These are phyloP conservation scores for Trematomus loennbergii DNA, from an alignment of 2,113 vertebrate species.

Conservation along the genomic window DNA sequence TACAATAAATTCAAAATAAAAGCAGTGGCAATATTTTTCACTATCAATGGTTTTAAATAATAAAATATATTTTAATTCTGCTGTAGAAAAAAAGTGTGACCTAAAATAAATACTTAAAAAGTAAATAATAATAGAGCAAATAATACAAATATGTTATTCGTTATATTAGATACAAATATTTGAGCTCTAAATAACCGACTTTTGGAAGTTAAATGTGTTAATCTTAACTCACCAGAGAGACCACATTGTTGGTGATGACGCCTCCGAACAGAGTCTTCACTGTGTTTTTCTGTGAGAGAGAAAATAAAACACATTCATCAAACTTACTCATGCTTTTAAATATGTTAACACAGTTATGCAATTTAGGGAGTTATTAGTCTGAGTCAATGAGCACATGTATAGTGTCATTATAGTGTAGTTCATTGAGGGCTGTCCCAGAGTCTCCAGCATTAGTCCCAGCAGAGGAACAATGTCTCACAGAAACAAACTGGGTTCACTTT, in stretches of 20 bases:
- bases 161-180: too few relatives aligned
- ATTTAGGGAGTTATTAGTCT: too few relatives aligned
- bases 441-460: slow-evolving; percentile 24
- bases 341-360: neutral
- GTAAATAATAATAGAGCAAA: neutral
- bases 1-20: neutral
- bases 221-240: slow-evolving; percentile 91
- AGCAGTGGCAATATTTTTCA: neutral
- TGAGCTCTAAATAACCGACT: too few relatives aligned
- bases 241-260: slow-evolving; percentile 99
- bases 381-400: too few relatives aligned
- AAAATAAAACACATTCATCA: neutral
- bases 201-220: too few relatives aligned
- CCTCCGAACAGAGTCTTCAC: slow-evolving; percentile 99
- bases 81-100: neutral
- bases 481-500: slow-evolving; percentile 18
- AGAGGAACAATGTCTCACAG: neutral
- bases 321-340: too few relatives aligned
- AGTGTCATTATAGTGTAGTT: too few relatives aligned
- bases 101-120: neutral
- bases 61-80: neutral
- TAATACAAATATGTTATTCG: neutral
- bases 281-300: slow-evolving; percentile 93
- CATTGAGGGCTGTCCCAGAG: slow-evolving; percentile 17
- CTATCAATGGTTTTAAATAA: neutral